Base-by-base conservation (phyloP, 2,888 invertebrate species). In the Dryobota labecula region DNA sequence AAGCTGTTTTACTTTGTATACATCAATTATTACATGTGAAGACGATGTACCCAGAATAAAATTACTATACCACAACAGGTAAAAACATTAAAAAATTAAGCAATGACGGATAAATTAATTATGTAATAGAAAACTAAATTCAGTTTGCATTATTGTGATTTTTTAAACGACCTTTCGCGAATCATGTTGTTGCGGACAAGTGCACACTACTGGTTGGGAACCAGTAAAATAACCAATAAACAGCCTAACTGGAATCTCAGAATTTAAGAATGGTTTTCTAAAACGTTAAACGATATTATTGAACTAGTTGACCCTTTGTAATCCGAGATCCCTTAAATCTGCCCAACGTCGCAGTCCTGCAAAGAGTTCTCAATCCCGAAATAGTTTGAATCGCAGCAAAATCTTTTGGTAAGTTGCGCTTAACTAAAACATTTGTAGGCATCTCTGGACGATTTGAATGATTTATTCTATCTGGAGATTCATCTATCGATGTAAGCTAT, bases 331-430 rank as follows among this genome's bases (percentile, higher is more conserved):
- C 38, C 15, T 68, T 49, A 67, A 65, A 64, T 64, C 54, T n/a
- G 5, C 20, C 27, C 27, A 9, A 71, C 41, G 5, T n/a, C 3
- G n/a, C 57, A 49, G 65, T 64, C 38, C 51, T 53, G 47, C 41
- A 57, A 71, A 53, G 45, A 70, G 49, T 57, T 70, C 33, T 49
- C 13, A 49, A 62, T 47, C 57, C 30, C 15, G 33, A 65, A 65
- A 65, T 70, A 65, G 77, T 71, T 71, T 41, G 18, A 65, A 67
- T 82, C 33, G 18, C 41, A 56, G 33, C 43, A n/a, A 70, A 67
- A 70, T 51, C 13, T 53, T 49, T 58, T 24, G 13, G 45, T 54
- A 56, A 56, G 49, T 61, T 76, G 41, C 63, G 63, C n/a, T 20
- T 54, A 75, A 33, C 49, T 62, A 49, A 60, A 74, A 53, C n/a